Evolutionary conservation across 2,888 invertebrate genomes (phyloP).

Genomic region (Synergus gifuensis): DNA sequence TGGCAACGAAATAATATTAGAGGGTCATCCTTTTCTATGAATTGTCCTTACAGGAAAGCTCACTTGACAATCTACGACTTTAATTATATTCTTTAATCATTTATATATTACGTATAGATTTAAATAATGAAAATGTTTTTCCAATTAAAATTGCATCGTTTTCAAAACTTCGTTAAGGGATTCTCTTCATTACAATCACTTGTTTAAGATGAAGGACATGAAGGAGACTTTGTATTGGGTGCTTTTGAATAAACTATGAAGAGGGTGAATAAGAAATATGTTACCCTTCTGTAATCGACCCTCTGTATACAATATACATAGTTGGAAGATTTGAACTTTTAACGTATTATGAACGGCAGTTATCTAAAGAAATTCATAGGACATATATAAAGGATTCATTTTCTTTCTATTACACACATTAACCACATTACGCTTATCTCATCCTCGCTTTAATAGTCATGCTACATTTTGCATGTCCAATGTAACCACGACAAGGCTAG

Average conservation of each 20-base stretch:
- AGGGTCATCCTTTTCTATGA: too few species aligned
- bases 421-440: constrained; percentile 24
- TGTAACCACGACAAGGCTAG: neutral
- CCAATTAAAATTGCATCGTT: neutral
- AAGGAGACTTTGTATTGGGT: neutral
- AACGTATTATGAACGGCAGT: constrained; percentile 24
- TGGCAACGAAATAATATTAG: too few species aligned
- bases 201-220: neutral
- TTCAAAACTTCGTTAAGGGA: neutral
- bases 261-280: constrained; percentile 10
- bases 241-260: constrained; percentile 5
- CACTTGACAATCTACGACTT: too few species aligned
- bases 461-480: constrained; percentile 25
- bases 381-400: neutral
- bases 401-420: constrained; percentile 32
- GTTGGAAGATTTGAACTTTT: neutral
- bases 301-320: neutral
- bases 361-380: constrained; percentile 6
- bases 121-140: neutral
- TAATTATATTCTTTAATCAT: too few species aligned
- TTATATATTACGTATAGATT: too few species aligned
- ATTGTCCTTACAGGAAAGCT: too few species aligned
- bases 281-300: constrained; percentile 2
- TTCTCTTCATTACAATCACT: neutral
- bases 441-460: constrained; percentile 30